These are phyloP conservation scores for Capreolus pygargus DNA, from an alignment of 2,113 vertebrate species.

Conservation along the genomic window DNA sequence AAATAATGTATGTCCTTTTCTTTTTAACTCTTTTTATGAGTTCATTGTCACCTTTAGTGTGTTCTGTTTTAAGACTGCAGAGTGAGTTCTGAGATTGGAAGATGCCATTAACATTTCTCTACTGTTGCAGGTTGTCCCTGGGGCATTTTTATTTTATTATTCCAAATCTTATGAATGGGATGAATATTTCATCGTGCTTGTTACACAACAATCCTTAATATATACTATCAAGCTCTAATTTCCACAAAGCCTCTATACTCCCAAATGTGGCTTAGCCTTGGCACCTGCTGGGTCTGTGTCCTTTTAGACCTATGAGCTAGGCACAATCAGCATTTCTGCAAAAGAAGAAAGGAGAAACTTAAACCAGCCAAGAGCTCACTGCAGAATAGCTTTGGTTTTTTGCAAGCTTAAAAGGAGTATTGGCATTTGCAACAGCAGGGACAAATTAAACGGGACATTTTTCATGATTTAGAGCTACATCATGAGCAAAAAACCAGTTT, in stretches of 20 bases:
- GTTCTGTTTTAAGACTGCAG: neutral
- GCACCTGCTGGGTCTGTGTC: neutral
- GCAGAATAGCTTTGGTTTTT: neutral
- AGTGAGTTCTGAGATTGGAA: constrained; percentile 13
- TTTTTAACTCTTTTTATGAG: neutral
- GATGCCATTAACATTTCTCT: constrained; percentile 15
- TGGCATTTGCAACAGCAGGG: neutral
- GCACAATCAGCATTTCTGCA: constrained; percentile 31
- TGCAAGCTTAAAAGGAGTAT: constrained; percentile 25
- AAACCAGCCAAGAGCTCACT: constrained; percentile 24
- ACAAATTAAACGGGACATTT: constrained; percentile 27
- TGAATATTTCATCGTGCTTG: constrained; percentile 20
- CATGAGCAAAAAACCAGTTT: neutral
- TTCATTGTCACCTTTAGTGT: neutral
- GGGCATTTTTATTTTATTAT: neutral
- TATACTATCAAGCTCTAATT: constrained; percentile 25
- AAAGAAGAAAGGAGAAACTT: constrained; percentile 37
- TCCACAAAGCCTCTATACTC: neutral
- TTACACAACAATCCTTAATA: neutral
- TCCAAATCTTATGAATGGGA: constrained; percentile 34
- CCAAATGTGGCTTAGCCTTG: neutral
- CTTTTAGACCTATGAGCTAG: constrained; percentile 10
- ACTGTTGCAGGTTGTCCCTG: neutral
- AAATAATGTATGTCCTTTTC: neutral
- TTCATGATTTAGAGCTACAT: constrained; percentile 14